Conservation (phyloP, 2,797 vertebrate species). For the Petrocephalus sullivani region DNA sequence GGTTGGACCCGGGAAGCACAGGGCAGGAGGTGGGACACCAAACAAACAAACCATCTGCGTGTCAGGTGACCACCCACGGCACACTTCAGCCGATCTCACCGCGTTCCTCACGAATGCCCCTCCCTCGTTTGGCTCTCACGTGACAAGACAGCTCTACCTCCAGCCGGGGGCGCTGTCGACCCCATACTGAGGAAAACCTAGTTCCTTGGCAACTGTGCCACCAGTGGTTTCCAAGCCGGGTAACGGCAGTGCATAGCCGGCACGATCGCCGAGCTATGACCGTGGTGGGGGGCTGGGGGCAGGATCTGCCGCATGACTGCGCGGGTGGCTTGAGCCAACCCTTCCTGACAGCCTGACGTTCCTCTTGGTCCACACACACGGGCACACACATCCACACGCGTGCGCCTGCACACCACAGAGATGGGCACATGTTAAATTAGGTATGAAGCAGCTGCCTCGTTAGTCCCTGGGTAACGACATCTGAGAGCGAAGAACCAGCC, state of each 20-base stretch:
- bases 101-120: not conserved
- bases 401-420: not conserved
- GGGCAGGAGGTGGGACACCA: not conserved
- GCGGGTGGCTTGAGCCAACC: not conserved
- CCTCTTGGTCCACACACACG: not conserved
- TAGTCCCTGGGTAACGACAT: not conserved
- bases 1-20: not conserved
- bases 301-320: not conserved
- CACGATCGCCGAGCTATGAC: not conserved
- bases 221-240: not conserved
- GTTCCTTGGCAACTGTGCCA: constrained; percentile 3
- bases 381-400: not conserved
- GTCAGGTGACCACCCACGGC: not conserved
- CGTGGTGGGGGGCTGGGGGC: not conserved
- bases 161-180: not conserved
- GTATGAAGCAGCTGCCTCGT: constrained; percentile 8
- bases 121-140: not conserved
- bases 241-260: not conserved
- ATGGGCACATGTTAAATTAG: constrained; percentile 9
- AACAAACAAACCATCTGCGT: not conserved
- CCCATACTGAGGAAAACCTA: not conserved
- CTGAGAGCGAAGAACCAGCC: not conserved
- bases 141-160: not conserved
- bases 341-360: not conserved
- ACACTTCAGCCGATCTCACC: not conserved